Percentiles rank a stretch among this genome's conserved stretches.
These are phyloP conservation scores for Drosophila lowei DNA, from an alignment of 1,140 invertebrate genomes.

Conservation along the genomic window DNA sequence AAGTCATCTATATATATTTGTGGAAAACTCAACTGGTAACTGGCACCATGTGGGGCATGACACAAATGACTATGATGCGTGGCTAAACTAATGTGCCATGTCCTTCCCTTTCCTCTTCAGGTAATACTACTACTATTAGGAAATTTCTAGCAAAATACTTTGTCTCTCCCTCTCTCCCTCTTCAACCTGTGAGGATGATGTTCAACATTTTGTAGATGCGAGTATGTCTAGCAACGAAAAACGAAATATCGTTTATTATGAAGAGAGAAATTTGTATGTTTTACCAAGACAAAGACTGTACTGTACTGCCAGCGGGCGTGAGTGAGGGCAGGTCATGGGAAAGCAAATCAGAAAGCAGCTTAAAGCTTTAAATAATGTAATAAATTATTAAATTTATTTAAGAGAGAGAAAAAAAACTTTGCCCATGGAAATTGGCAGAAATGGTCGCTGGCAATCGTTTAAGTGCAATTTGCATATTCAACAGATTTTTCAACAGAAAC, in stretches of 20 bases:
- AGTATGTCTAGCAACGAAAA: neutral
- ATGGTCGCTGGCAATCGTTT: constrained; percentile 40
- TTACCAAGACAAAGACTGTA: too few species aligned
- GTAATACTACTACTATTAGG: constrained; percentile 1
- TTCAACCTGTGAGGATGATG: constrained; percentile 4
- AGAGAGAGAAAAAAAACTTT: constrained; percentile 19
- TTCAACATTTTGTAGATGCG: constrained; percentile 19
- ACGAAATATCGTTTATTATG: constrained; percentile 34
- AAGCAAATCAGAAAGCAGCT: constrained; percentile 26
- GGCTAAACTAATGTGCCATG: neutral
- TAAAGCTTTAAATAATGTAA: constrained; percentile 38
- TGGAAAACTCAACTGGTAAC: too few species aligned
- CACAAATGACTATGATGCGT: neutral
- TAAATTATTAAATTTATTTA: constrained; percentile 53
- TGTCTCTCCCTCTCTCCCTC: neutral
- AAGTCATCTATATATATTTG: neutral
- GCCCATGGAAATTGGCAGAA: constrained; percentile 42
- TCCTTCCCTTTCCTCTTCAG: constrained; percentile 1
- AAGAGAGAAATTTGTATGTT: neutral
- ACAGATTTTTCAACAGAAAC: constrained; percentile 36
- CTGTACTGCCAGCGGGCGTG: too few species aligned
- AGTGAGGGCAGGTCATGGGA: neutral
- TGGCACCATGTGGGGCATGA: neutral
- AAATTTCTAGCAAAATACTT: constrained; percentile 8
- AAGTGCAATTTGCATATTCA: constrained; percentile 64